phyloP scores from a whole-genome alignment of 1,140 invertebrate genomes.

The Caenorhabditis latens region DNA sequence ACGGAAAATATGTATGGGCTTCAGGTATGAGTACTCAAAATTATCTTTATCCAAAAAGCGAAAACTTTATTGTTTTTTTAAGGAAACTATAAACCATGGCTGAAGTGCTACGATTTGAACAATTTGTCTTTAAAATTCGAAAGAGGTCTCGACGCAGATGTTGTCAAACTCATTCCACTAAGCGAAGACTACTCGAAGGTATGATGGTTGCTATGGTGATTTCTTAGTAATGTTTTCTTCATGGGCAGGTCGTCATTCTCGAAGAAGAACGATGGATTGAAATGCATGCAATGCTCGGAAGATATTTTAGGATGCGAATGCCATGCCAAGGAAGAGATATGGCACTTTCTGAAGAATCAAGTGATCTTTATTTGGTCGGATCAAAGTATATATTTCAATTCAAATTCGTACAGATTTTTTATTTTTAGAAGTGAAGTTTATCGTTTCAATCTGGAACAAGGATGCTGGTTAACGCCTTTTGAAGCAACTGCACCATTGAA shows the following conservation, averaged over 20 bases:
- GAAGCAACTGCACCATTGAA: slow-evolving; percentile 85
- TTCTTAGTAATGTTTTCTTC: slow-evolving; percentile 4
- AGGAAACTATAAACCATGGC: slow-evolving; percentile 94
- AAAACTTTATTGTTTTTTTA: background rate
- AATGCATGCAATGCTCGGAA: slow-evolving; percentile 91
- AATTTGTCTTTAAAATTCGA: slow-evolving; percentile 98
- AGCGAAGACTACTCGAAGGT: slow-evolving; percentile 81
- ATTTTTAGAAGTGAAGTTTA: slow-evolving; percentile 87
- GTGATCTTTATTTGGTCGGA: slow-evolving; percentile 93
- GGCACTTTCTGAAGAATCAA: slow-evolving; percentile 88
- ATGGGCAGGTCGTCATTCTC: slow-evolving; percentile 80
- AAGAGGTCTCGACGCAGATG: slow-evolving; percentile 95
- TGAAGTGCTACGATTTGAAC: slow-evolving; percentile 95
- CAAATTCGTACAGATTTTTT: slow-evolving; percentile 13
- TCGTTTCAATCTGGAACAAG: slow-evolving; percentile 93
- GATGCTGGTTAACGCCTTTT: slow-evolving; percentile 90
- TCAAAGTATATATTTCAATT: slow-evolving; percentile 82
- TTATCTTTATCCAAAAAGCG: background rate
- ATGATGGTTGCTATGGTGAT: slow-evolving; percentile 33
- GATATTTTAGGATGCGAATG: slow-evolving; percentile 90
- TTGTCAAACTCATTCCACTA: slow-evolving; percentile 82
- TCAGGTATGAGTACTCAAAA: slow-evolving; percentile 16
- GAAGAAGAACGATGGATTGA: slow-evolving; percentile 87
- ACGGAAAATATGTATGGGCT: slow-evolving; percentile 80
- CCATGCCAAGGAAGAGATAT: slow-evolving; percentile 95